phyloP scores from a whole-genome alignment of 2,888 invertebrate species.

The Anoncus sp. region DNA sequence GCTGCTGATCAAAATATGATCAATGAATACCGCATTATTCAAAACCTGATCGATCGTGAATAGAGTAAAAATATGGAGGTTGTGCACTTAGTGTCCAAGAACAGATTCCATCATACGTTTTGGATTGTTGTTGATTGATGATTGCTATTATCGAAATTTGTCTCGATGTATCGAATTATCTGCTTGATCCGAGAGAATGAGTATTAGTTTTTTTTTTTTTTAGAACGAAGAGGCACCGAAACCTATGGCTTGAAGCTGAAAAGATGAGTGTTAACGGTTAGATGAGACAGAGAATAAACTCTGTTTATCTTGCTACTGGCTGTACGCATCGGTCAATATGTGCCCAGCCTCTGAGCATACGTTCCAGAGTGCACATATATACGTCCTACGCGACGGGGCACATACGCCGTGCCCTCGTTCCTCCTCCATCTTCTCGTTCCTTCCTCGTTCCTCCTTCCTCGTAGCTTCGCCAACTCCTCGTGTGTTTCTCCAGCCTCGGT shows the following conservation, averaged over 20 bases:
- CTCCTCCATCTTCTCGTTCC: constrained; percentile 34
- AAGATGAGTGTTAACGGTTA: constrained; percentile 14
- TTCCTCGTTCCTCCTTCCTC: constrained; percentile 34
- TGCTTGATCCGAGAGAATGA: no score
- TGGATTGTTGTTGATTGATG: background rate
- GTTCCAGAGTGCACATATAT: constrained; percentile 70
- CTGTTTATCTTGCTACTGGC: constrained; percentile 80
- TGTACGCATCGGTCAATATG: constrained; percentile 81
- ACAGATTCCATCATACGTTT: background rate
- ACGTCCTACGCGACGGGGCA: constrained; percentile 43
- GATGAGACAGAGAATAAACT: constrained; percentile 62
- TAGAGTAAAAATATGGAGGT: background rate
- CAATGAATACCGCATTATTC: no score
- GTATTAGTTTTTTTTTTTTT: background rate
- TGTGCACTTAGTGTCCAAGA: background rate
- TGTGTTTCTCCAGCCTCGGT: constrained; percentile 49
- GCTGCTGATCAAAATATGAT: no score
- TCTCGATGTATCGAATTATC: background rate
- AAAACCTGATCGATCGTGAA: no score
- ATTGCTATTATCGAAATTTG: background rate
- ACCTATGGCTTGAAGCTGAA: constrained; percentile 13
- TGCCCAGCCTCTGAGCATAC: constrained; percentile 78
- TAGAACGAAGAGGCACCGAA: constrained; percentile 12
- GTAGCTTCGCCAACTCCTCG: constrained; percentile 49
- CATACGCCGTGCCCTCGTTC: constrained; percentile 43